Percentiles rank a stretch among this genome's conserved stretches.
These are phyloP conservation scores for Phoronis australis DNA, from an alignment of 2,888 invertebrate species.

Conservation along the genomic window DNA sequence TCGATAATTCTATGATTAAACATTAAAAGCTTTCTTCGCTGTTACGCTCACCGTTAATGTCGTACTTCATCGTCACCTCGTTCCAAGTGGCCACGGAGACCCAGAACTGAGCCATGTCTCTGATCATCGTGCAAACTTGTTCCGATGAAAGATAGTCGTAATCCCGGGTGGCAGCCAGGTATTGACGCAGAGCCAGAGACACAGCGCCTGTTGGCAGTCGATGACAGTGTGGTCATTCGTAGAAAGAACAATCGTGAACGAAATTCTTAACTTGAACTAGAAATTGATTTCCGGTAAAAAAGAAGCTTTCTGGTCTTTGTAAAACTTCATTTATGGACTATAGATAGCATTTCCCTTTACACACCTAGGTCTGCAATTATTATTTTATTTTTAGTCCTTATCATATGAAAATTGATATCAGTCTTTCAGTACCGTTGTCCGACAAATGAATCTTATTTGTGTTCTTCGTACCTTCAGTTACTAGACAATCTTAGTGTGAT, in stretches of 20 bases:
- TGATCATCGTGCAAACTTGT: constrained; percentile 31
- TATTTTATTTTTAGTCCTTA: no score
- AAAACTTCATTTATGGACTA: no score
- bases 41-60: constrained; percentile 34
- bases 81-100: constrained; percentile 27
- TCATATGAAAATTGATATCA: no score
- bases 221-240: constrained; percentile 16
- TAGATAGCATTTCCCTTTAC: no score
- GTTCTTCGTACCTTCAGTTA: no score
- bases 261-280: not conserved
- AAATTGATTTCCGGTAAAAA: not conserved
- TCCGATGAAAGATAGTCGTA: constrained; percentile 24
- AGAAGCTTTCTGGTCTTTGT: no score
- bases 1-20: no score
- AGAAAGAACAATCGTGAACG: constrained; percentile 4
- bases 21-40: no score
- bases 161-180: constrained; percentile 42
- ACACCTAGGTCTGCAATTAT: no score
- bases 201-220: constrained; percentile 42
- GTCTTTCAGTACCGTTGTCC: no score
- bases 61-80: constrained; percentile 22
- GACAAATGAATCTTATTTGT: no score
- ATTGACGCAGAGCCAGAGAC: constrained; percentile 39
- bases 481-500: no score
- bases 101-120: constrained; percentile 42